Conservation (phyloP, 2,888 invertebrate genomes). For the Crocallis elinguaria region DNA sequence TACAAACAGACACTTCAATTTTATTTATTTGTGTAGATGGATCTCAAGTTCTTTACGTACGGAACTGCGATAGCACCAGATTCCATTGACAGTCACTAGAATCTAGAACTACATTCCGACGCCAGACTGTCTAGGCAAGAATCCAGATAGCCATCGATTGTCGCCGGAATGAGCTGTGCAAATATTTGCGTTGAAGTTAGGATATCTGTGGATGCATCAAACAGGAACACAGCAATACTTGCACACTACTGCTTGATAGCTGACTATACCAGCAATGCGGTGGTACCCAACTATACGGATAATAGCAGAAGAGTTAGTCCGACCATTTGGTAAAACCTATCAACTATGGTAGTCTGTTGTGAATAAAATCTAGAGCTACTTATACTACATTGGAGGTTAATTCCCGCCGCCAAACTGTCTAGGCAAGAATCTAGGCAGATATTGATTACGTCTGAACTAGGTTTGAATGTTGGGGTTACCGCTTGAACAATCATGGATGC, state of each 20-base stretch:
- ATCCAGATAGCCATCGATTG: constrained; percentile 17
- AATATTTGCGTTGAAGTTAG: not conserved
- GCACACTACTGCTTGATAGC: no score
- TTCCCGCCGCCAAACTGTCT: constrained; percentile 65
- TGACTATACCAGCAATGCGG: no score
- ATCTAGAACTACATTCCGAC: constrained; percentile 7
- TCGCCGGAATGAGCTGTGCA: not conserved
- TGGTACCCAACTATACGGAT: no score
- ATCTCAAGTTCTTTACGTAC: no score
- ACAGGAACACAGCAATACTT: no score
- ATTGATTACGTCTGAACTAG: constrained; percentile 62
- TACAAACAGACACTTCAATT: no score
- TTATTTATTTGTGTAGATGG: no score
- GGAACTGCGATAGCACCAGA: no score
- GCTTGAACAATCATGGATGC: no score
- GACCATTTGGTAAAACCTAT: no score
- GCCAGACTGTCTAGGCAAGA: constrained; percentile 15
- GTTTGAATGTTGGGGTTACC: not conserved
- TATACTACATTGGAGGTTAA: not conserved
- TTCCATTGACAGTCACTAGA: not conserved
- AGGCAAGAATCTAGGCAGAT: constrained; percentile 54
- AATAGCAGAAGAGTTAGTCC: no score
- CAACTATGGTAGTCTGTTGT: not conserved
- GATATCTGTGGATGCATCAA: not conserved
- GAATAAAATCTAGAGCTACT: not conserved